phyloP scores from a whole-genome alignment of 2,113 vertebrate genomes.

The Petromus typicus region DNA sequence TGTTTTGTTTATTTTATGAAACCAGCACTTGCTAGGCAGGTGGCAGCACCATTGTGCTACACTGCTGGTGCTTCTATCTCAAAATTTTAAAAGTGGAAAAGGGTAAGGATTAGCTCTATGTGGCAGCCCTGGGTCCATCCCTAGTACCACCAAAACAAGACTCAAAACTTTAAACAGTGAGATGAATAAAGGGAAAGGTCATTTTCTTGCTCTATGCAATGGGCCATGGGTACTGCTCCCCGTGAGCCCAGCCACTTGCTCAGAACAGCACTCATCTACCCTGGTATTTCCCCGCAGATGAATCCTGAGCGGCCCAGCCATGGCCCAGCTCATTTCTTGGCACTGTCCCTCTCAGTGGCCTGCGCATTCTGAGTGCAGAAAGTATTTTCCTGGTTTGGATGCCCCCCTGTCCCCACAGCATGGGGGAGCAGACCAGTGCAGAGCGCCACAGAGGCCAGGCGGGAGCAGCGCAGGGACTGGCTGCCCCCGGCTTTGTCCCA shows the following conservation, averaged over 20 bases:
- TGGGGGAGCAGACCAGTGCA: too few relatives aligned
- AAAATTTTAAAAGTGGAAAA: background rate
- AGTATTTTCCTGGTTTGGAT: too few relatives aligned
- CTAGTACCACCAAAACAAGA: background rate
- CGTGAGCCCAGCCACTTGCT: rapidly evolving
- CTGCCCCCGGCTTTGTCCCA: too few relatives aligned
- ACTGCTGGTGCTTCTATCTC: background rate
- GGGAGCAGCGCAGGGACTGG: too few relatives aligned
- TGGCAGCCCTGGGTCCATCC: too few relatives aligned
- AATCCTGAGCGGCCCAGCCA: background rate
- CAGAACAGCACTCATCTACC: background rate
- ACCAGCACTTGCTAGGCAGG: too few relatives aligned
- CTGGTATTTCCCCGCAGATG: background rate
- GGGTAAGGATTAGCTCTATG: background rate
- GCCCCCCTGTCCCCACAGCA: too few relatives aligned
- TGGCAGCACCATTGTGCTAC: too few relatives aligned
- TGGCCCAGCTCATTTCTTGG: background rate
- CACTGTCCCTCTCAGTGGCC: background rate
- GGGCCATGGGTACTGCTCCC: background rate
- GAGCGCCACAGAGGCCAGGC: too few relatives aligned
- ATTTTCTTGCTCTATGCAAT: background rate
- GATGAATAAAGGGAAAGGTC: background rate
- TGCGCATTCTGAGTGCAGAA: too few relatives aligned
- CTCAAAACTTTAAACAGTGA: background rate
- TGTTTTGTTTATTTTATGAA: too few relatives aligned